A percentile compares a stretch with the other conserved stretches of the same genome.
Evolutionary conservation across 53 echinoderm and acorn worm species (phyloP).

Genomic region (Antedon mediterranea): DNA sequence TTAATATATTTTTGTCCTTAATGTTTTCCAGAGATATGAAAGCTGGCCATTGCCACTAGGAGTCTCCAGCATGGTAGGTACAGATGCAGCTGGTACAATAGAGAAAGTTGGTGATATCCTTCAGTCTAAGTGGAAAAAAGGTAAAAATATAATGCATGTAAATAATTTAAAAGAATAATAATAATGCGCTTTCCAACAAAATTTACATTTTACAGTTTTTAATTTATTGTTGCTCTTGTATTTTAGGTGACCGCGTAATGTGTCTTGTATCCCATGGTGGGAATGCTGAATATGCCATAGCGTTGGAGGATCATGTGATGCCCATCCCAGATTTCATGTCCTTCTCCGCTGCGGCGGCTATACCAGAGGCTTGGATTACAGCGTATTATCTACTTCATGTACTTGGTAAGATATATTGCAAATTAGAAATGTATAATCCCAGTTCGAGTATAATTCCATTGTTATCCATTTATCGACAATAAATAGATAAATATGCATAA

Average conservation of each 20-base stretch:
- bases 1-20: too few relatives aligned
- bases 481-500: too few relatives aligned
- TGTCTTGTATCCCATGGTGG: slow-evolving; percentile 68
- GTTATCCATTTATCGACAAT: too few relatives aligned
- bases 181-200: too few relatives aligned
- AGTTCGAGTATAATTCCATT: too few relatives aligned
- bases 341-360: slow-evolving; percentile 47
- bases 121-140: slow-evolving; percentile 53
- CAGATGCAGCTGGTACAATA: slow-evolving; percentile 69
- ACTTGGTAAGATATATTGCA: slow-evolving; percentile 51
- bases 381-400: slow-evolving; percentile 73
- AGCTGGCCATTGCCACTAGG: slow-evolving; percentile 49
- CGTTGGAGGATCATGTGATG: slow-evolving; percentile 85
- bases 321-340: slow-evolving; percentile 68
- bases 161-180: too few relatives aligned
- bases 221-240: not conserved
- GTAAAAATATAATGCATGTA: too few relatives aligned
- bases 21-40: slow-evolving; percentile 50
- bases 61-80: slow-evolving; percentile 47
- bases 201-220: too few relatives aligned
- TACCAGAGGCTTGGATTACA: slow-evolving; percentile 93
- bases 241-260: slow-evolving; percentile 80
- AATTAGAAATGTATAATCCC: too few relatives aligned
- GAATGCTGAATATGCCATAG: slow-evolving; percentile 67
- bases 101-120: slow-evolving; percentile 31